phyloP scores from a whole-genome alignment of 2,797 vertebrate species.

The Lepilemur septentrionalis region DNA sequence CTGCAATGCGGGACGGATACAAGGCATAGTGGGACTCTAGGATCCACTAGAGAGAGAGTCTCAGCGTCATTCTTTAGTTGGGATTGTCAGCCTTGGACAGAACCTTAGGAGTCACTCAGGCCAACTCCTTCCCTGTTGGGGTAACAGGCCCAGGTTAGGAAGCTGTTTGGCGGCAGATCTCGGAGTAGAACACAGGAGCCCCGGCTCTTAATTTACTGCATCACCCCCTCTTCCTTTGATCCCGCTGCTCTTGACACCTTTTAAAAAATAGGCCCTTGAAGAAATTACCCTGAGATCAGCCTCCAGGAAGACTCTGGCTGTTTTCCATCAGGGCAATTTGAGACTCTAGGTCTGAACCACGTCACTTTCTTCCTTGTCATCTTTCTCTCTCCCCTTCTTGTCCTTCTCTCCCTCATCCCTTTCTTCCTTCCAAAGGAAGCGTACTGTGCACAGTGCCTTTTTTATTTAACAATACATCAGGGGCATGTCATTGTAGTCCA shows the following conservation, averaged over 20 bases:
- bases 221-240: not conserved
- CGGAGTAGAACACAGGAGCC: not conserved
- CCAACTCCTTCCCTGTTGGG: not conserved
- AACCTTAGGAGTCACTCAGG: not conserved
- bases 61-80: not conserved
- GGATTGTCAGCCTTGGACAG: not conserved
- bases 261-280: not conserved
- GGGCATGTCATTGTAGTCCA: not conserved
- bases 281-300: not conserved
- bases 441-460: not conserved
- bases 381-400: not conserved
- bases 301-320: not conserved
- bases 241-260: not conserved
- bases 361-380: not conserved
- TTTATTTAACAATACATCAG: not conserved
- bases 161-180: not conserved
- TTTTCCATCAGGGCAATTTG: not conserved
- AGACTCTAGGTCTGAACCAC: not conserved
- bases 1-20: not conserved
- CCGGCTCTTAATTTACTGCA: not conserved
- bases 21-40: too few relatives aligned
- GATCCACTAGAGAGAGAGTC: not conserved
- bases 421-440: not conserved
- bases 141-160: not conserved
- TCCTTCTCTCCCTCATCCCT: not conserved